phyloP scores from a whole-genome alignment of 23 tunicate genomes.

The Styela clava region DNA sequence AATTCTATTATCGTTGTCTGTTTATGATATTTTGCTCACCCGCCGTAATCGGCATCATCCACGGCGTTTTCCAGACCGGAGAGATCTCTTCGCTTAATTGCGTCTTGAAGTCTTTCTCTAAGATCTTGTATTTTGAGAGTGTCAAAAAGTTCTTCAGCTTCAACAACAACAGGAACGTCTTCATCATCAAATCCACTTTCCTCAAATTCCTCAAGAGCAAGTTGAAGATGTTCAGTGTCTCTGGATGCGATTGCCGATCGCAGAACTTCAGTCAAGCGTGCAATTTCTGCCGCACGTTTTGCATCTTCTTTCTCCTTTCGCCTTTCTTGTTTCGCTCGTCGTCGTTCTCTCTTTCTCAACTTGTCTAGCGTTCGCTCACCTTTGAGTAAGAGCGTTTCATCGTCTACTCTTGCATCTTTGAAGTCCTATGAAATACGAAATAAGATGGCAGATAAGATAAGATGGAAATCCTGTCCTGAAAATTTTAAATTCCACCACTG shows the following conservation, averaged over 20 bases:
- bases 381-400: slow-evolving; percentile 36
- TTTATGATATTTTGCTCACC: no score
- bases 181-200: slow-evolving; percentile 56
- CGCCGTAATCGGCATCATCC: slow-evolving; percentile 72
- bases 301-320: slow-evolving; percentile 32
- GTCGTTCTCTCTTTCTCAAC: slow-evolving; percentile 38
- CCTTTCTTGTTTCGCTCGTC: slow-evolving; percentile 41
- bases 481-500: no score
- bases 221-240: slow-evolving; percentile 47
- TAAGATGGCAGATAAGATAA: no score
- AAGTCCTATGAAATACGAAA: slow-evolving; percentile 27
- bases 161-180: slow-evolving; percentile 53
- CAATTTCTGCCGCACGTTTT: slow-evolving; percentile 39
- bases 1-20: no score
- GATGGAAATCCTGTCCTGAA: no score
- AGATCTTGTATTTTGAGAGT: slow-evolving; percentile 34
- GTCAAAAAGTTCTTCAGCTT: slow-evolving; percentile 68
- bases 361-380: slow-evolving; percentile 56
- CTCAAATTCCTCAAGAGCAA: slow-evolving; percentile 63
- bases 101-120: slow-evolving; percentile 39
- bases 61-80: slow-evolving; percentile 42
- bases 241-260: slow-evolving; percentile 43
- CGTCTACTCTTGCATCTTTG: slow-evolving; percentile 47
- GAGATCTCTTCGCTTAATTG: slow-evolving; percentile 53
- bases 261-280: slow-evolving; percentile 29